Evolutionary conservation across 2,797 vertebrate genomes (phyloP), one percentile per base, ranked within the genome.

Genomic region (Scleropages formosus): DNA sequence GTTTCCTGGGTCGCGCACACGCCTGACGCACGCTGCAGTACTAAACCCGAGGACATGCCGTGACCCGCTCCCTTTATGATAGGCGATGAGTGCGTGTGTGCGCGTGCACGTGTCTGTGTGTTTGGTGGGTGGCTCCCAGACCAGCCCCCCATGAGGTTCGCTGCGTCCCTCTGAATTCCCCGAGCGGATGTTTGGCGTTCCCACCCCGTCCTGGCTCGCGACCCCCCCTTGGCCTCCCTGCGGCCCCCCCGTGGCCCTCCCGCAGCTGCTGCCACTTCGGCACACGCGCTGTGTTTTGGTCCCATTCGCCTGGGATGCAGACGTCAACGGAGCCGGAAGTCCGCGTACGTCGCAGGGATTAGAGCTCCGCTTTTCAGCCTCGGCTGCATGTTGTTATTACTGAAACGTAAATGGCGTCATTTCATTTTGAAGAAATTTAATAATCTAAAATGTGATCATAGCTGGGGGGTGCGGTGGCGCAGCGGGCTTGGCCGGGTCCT

Each of bases 1-100:
- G 49, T 72, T 31, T 56, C 69, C n/a, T n/a, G n/a, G n/a, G n/a
- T 72, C n/a, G 27, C 12, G 53, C 56, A 53, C 47, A 60, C 70
- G 60, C 46, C 58, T 73, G 71, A 44, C 71, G 20, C 39, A 18
- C 58, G 26, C 56, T 60, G 71, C 31, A 71, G 31, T 58, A 58
- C 58, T 71, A 58, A 71, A 27, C n/a, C 69, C 51, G 27, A 31
- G 53, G 69, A 58, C 69, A 71, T 15, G 2, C 46, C 58, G 69
- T 71, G 49, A 71, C 69, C 49, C 31, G 49, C 15, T 58, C 51
- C 4, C 24, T 58, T n/a, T 27, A 13, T 27, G 51, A 58, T 12
- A 24, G 67, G 20, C 47, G 9, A 27, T 31, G 27, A 31, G 62
- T 18, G 24, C 31, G 53, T 71, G 51, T 69, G 44, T 16, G 47